Conservation (phyloP, 2,888 invertebrate species). For the Microctonus hyperodae region DNA sequence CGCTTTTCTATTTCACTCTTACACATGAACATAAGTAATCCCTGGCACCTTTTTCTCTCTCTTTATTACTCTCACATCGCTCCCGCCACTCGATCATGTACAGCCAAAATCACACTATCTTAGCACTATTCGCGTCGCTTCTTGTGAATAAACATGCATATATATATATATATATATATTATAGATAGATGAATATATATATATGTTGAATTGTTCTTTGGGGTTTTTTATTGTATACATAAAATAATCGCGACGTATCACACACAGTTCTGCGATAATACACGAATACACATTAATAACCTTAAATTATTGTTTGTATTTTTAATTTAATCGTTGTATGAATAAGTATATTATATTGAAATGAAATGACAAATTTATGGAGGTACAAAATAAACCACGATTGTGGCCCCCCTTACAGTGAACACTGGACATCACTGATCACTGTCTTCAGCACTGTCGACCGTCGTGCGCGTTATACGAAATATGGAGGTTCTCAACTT, state of each 20-base stretch:
- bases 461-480: constrained; percentile 43
- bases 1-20: not conserved
- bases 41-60: not conserved
- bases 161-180: too few species aligned
- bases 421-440: constrained; percentile 50
- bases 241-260: not conserved
- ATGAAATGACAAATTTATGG: constrained; percentile 22
- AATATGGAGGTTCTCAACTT: constrained; percentile 50
- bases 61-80: not conserved
- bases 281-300: not conserved
- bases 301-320: not conserved
- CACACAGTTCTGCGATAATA: not conserved
- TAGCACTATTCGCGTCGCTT: constrained; percentile 19
- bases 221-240: not conserved
- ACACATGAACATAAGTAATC: not conserved
- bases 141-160: constrained; percentile 8
- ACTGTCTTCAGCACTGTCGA: too few species aligned
- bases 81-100: constrained; percentile 2
- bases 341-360: too few species aligned
- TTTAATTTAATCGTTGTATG: constrained; percentile 9
- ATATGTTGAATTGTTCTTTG: not conserved
- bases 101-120: constrained; percentile 13
- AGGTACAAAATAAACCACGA: constrained; percentile 42
- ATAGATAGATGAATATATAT: not conserved
- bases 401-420: constrained; percentile 43